Evolutionary conservation across 2,888 invertebrate genomes (phyloP), one percentile per base, ranked within the genome.

Genomic region (Lithosia quadra): DNA sequence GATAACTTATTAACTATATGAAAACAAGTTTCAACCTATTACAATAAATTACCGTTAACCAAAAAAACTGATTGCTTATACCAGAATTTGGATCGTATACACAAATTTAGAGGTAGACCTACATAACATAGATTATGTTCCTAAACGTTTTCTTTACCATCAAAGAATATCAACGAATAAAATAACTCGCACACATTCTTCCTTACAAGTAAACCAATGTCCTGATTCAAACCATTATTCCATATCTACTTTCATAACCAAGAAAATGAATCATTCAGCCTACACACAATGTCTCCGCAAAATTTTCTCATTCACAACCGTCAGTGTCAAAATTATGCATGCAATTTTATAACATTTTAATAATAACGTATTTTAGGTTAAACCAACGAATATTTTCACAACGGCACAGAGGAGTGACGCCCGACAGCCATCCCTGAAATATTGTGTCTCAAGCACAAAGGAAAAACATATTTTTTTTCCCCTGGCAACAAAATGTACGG

Each of bases 371-470:
- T 79, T 79, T 78, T 77, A 72, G 74, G 79, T 76, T 80, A 78
- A 79, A 80, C 79, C 69, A 68, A 59, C 67, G 67, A 71, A 73
- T 75, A 77, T 80, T 63, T 73, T 63, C 76, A 77, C 71, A 76
- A 70, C 72, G 69, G 65, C 68, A 10, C 55, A 10, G 55, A 55
- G 55, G 58, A 58, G 69, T 65, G 67, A 72, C 76, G 71, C 56
- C 64, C 75, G 83, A 76, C 79, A 76, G 74, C 77, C 73, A 68
- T 69, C 73, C 57, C 72, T 81, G 84, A 87, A 87, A 88, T 88
- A 86, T 88, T 86, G 77, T 86, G 76, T 80, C 84, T 84, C 84
- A 85, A 88, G 89, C 81, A 89, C 85, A 88, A 88, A 86, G 81
- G 81, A 79, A 83, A 82, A 85, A 85, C 81, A 82, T 82, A 84